Evolutionary conservation across 2,113 vertebrate species (phyloP), one percentile per base, ranked within the genome.

Genomic region (Marmota flaviventris): DNA sequence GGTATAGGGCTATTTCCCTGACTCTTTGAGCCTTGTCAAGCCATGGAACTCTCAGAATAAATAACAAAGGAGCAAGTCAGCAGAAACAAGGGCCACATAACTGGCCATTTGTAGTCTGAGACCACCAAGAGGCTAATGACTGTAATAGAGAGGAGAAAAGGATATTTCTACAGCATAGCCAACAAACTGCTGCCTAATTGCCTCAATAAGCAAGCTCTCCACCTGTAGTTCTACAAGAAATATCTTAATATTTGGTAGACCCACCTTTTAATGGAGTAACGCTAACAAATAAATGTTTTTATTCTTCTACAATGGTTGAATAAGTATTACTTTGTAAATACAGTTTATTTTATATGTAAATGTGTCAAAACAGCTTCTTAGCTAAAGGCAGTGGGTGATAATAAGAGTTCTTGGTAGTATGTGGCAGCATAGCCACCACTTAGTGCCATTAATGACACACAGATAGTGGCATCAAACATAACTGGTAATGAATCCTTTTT

Each of bases 1-100:
- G 72, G 56, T 92, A 73, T 42, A 73, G 6, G 27, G 5, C 56
- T 91, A 65, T 92, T 91, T 96, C 17, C 4, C 4, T 91, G 82
- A 81, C 65, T 76, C 25, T 32, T 32, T 85, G 37, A 93, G 20
- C 17, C 63, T 92, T 72, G 81, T 81, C 37, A 88, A 87, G 37
- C 6, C 45, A 42, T 39, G 16, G 4, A 25, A 90, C 70, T 92
- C 56, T 79, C 73, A 63, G 53, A 94, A 92, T 78, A 89, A 85
- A 27, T 95, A 93, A 84, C 67, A 84, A 95, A 96, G 25, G 22
- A 90, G 24, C 27, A 61, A 92, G 39, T 96, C 61, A 87, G 34
- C 65, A 84, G 32, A 72, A 51, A 72, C 17, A 22, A 84, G 2
- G 5, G 24, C 29, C n/a, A 13, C 42, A 2, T 65, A 96, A 76